Conservation (phyloP, 2,797 vertebrate genomes). For the Peromyscus nudipes region DNA sequence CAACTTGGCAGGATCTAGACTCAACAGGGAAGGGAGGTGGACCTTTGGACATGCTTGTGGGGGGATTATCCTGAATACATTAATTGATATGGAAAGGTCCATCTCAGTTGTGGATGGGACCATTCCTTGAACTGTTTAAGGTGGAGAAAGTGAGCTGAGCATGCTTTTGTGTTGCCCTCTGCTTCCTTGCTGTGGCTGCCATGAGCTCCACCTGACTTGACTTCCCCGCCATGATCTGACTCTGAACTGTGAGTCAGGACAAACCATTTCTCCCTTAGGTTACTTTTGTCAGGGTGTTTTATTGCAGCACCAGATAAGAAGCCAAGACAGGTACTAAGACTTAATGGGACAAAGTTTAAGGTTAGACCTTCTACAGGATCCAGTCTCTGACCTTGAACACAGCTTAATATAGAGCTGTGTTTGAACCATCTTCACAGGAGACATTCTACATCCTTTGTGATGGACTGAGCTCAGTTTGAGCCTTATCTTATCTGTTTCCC, state of each 20-base stretch:
- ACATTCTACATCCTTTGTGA: accelerated
- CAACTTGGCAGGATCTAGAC: not conserved
- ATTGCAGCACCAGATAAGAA: not conserved
- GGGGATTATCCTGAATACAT: not conserved
- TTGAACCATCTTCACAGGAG: not conserved
- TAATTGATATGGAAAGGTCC: not conserved
- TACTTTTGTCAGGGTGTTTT: not conserved
- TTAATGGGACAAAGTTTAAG: not conserved
- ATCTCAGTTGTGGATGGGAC: not conserved
- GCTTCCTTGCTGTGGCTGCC: not conserved
- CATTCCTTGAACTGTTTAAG: no score
- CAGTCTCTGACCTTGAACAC: not conserved
- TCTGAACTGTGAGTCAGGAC: not conserved
- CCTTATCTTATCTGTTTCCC: no score
- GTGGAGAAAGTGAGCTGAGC: not conserved
- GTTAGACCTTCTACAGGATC: not conserved
- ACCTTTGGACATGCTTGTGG: not conserved
- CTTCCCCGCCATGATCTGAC: not conserved
- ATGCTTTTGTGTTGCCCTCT: not conserved
- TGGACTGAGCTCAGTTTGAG: accelerated
- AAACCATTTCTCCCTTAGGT: not conserved
- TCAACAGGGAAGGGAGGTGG: not conserved
- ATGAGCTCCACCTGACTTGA: not conserved
- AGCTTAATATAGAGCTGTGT: no score
- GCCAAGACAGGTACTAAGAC: not conserved